phyloP scores from a whole-genome alignment of 2,113 vertebrate genomes.

The Eulacestoma nigropectus region DNA sequence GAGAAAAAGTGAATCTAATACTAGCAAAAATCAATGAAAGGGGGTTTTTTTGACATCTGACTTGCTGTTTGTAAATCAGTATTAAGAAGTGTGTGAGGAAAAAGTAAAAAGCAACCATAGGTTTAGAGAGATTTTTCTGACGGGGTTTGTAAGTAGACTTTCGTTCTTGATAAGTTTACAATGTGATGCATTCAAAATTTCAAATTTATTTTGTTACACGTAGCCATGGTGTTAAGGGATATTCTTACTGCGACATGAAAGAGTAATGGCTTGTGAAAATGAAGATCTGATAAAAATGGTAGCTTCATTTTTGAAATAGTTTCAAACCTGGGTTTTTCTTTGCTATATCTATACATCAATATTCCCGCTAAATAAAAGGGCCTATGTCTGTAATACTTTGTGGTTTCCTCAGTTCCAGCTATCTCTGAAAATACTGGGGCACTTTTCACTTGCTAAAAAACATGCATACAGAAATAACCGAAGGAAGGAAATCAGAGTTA shows the following conservation, averaged over 20 bases:
- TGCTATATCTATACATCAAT: neutral
- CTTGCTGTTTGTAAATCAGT: neutral
- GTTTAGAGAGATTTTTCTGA: neutral
- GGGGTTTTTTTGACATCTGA: accelerated
- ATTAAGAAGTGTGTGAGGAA: neutral
- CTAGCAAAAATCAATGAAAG: neutral
- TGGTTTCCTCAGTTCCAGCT: neutral
- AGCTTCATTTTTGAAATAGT: neutral
- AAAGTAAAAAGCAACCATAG: neutral
- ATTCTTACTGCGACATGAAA: neutral
- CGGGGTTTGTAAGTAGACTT: neutral
- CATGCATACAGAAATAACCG: neutral
- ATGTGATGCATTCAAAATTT: neutral
- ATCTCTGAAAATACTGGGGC: neutral
- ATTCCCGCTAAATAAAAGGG: neutral
- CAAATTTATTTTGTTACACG: neutral
- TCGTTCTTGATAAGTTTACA: neutral
- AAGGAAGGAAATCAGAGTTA: neutral
- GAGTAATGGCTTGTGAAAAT: neutral
- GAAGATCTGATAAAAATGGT: neutral
- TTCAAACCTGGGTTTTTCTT: neutral
- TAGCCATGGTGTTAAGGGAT: neutral
- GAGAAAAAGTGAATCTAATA: neutral
- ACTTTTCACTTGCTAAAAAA: neutral
- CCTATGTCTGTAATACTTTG: neutral